Conservation (phyloP, 2,888 invertebrate species). For the Chydorus sphaericus region DNA sequence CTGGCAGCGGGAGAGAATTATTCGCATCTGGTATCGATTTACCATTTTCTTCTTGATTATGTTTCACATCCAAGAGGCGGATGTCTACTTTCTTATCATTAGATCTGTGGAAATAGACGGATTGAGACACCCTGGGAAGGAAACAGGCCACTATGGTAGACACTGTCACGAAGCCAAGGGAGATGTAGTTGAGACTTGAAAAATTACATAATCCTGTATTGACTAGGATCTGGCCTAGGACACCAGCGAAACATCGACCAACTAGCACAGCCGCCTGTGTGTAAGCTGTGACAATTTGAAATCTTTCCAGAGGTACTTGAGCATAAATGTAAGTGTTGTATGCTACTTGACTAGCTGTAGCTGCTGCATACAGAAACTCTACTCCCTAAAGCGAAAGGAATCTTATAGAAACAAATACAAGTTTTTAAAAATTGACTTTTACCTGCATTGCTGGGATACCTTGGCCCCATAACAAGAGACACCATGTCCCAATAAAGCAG, state of each 20-base stretch:
- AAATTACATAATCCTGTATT: slow-evolving; percentile 34
- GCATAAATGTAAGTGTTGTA: slow-evolving; percentile 90
- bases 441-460: slow-evolving; percentile 54
- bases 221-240: slow-evolving; percentile 44
- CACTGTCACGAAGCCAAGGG: slow-evolving; percentile 50
- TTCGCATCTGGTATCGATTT: neutral
- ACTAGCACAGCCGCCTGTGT: slow-evolving; percentile 64
- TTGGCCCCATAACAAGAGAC: slow-evolving; percentile 56
- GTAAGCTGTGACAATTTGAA: slow-evolving; percentile 69
- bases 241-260: slow-evolving; percentile 61
- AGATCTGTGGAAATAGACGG: slow-evolving; percentile 67
- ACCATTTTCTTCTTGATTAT: slow-evolving; percentile 18
- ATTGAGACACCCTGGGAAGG: slow-evolving; percentile 53
- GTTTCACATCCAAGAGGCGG: too few species aligned
- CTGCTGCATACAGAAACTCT: slow-evolving; percentile 66
- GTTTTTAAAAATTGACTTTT: neutral
- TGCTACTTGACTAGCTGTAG: slow-evolving; percentile 78
- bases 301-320: slow-evolving; percentile 59
- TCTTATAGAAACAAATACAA: slow-evolving; percentile 5
- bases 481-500: slow-evolving; percentile 56
- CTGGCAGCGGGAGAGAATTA: too few species aligned
- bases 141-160: slow-evolving; percentile 60
- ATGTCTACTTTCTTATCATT: too few species aligned
- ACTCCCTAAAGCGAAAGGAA: slow-evolving; percentile 30
- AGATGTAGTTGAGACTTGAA: slow-evolving; percentile 61